A percentile compares a stretch with the other conserved stretches of the same genome.
Evolutionary conservation across 2,797 vertebrate species (phyloP).

Genomic region (Linurgus olivaceus): DNA sequence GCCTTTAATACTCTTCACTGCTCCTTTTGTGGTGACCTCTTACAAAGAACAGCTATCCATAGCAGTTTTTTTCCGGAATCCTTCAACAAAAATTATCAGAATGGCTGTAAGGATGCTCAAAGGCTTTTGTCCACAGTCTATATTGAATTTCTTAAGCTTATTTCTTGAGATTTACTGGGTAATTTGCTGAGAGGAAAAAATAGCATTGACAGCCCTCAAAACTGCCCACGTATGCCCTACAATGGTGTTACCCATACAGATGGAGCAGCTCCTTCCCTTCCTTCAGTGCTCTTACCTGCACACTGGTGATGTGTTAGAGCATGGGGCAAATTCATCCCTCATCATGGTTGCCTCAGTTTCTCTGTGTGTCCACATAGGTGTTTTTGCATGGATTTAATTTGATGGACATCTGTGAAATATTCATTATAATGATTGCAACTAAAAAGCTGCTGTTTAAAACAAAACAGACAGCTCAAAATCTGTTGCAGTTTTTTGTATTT

Average conservation of each 20-base stretch:
- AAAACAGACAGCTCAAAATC: conserved; percentile 15
- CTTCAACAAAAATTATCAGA: background rate
- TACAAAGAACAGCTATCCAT: background rate
- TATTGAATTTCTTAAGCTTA: background rate
- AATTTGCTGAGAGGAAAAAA: conserved; percentile 16
- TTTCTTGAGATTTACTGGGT: background rate
- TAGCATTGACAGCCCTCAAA: conserved; percentile 1
- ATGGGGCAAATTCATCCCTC: background rate
- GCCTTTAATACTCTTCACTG: background rate
- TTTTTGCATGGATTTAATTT: background rate
- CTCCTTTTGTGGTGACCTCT: background rate
- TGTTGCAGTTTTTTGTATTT: conserved; percentile 16
- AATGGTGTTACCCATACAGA: background rate
- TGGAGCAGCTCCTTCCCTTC: background rate
- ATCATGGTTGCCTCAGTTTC: background rate
- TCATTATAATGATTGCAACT: background rate
- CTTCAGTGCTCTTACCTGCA: background rate
- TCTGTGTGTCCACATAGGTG: background rate
- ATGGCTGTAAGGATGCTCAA: background rate
- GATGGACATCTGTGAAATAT: background rate
- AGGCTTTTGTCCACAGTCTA: background rate
- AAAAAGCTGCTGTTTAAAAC: background rate
- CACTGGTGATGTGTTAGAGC: background rate
- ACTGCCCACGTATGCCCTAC: background rate
- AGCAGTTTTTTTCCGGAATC: background rate